These are phyloP conservation scores for Polietes domitor DNA, from an alignment of 2,888 invertebrate species.

Conservation along the genomic window DNA sequence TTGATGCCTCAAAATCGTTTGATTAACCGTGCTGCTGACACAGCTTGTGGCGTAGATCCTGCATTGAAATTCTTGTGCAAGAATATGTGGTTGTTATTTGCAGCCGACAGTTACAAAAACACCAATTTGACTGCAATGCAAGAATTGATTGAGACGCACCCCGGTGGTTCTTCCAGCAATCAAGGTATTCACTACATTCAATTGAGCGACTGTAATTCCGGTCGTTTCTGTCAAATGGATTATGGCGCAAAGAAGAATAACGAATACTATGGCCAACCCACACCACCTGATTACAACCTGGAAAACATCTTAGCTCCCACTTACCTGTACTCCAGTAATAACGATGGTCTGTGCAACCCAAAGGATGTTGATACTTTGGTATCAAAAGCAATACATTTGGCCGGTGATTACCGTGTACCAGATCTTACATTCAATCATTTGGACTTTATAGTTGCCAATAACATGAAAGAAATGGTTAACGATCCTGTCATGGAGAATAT, in stretches of 20 bases:
- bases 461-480: conserved; percentile 74
- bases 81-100: conserved; percentile 72
- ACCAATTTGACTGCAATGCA: conserved; percentile 73
- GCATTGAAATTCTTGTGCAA: conserved; percentile 68
- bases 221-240: conserved; percentile 75
- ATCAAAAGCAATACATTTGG: conserved; percentile 67
- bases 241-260: conserved; percentile 73
- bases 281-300: conserved; percentile 75
- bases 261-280: conserved; percentile 71
- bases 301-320: conserved; percentile 73
- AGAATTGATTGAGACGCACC: conserved; percentile 74
- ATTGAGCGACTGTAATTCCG: conserved; percentile 66
- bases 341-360: conserved; percentile 75
- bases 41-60: conserved; percentile 69
- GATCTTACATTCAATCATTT: conserved; percentile 75
- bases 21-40: conserved; percentile 73
- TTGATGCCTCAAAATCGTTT: conserved; percentile 72
- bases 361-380: conserved; percentile 74
- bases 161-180: conserved; percentile 76
- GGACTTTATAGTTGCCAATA: conserved; percentile 75
- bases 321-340: conserved; percentile 74
- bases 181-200: conserved; percentile 77
- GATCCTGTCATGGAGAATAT: conserved; percentile 70
- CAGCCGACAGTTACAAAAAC: conserved; percentile 74
- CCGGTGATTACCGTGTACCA: conserved; percentile 75